Conservation (phyloP, 2,888 invertebrate genomes). For the Parnassius mnemosyne region DNA sequence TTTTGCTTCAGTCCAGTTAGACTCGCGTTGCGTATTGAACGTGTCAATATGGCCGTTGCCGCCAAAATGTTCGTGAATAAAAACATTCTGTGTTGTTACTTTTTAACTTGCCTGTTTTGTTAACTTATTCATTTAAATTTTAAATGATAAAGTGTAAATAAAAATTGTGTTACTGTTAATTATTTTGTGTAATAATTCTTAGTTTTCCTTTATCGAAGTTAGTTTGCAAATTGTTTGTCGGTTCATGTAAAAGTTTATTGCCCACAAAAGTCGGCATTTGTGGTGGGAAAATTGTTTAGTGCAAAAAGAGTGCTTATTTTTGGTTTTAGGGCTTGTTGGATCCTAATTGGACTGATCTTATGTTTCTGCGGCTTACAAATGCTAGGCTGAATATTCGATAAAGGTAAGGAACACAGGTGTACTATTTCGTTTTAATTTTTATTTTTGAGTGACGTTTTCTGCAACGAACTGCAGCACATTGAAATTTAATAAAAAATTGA, state of each 20-base stretch:
- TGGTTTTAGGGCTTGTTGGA: slow-evolving; percentile 20
- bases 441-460: too few relatives aligned
- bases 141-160: background rate
- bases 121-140: slow-evolving; percentile 19
- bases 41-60: slow-evolving; percentile 41
- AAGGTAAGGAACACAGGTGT: slow-evolving; percentile 12
- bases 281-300: slow-evolving; percentile 23
- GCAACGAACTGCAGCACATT: too few relatives aligned
- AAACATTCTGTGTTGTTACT: slow-evolving; percentile 41
- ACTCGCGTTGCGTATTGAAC: slow-evolving; percentile 40
- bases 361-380: slow-evolving; percentile 4
- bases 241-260: slow-evolving; percentile 23
- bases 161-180: slow-evolving; percentile 12
- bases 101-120: slow-evolving; percentile 40
- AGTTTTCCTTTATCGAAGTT: slow-evolving; percentile 16
- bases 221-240: slow-evolving; percentile 21
- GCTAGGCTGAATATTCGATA: slow-evolving; percentile 2
- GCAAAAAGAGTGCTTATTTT: slow-evolving; percentile 17
- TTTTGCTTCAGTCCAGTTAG: slow-evolving; percentile 66
- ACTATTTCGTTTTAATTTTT: too few relatives aligned
- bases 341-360: slow-evolving; percentile 19
- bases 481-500: too few relatives aligned
- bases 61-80: slow-evolving; percentile 50
- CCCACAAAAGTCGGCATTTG: slow-evolving; percentile 17
- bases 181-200: slow-evolving; percentile 1